phyloP scores from a whole-genome alignment of 2,888 invertebrate species.

The Cataglyphis cursor region DNA sequence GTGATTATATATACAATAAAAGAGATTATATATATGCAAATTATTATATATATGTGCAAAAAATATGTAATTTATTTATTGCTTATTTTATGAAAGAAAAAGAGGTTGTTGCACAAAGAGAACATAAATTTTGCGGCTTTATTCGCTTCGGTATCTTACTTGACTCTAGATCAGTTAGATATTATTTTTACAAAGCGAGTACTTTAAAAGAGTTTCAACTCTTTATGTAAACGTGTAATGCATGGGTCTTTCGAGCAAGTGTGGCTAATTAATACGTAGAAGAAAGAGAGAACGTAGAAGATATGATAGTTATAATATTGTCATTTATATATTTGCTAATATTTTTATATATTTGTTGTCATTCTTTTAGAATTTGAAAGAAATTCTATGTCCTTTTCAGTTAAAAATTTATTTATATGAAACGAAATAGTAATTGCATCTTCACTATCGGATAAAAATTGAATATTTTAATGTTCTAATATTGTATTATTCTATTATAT shows the following conservation, averaged over 20 bases:
- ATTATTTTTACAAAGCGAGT: constrained; percentile 36
- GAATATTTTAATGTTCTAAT: not conserved
- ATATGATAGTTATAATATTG: constrained; percentile 65
- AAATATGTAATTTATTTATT: not conserved
- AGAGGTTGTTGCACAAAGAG: constrained; percentile 8
- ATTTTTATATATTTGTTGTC: constrained; percentile 57
- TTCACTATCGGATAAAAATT: not conserved
- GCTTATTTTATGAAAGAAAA: constrained; percentile 2
- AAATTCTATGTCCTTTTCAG: constrained; percentile 56
- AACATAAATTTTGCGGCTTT: not conserved
- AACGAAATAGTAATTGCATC: constrained; percentile 66
- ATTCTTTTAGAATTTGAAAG: constrained; percentile 60
- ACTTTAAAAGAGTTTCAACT: constrained; percentile 37
- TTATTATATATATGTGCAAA: not conserved
- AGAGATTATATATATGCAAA: not conserved
- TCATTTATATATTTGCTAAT: constrained; percentile 70
- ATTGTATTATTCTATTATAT: not conserved
- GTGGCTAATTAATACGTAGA: constrained; percentile 57
- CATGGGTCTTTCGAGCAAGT: constrained; percentile 9
- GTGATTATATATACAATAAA: not conserved
- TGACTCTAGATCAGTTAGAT: constrained; percentile 16
- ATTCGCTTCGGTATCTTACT: constrained; percentile 30
- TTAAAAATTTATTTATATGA: constrained; percentile 65
- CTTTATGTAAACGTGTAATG: constrained; percentile 23
- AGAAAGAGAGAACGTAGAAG: not conserved